Conservation (phyloP, 1,140 invertebrate genomes). For the Brachionus plicatilis region DNA sequence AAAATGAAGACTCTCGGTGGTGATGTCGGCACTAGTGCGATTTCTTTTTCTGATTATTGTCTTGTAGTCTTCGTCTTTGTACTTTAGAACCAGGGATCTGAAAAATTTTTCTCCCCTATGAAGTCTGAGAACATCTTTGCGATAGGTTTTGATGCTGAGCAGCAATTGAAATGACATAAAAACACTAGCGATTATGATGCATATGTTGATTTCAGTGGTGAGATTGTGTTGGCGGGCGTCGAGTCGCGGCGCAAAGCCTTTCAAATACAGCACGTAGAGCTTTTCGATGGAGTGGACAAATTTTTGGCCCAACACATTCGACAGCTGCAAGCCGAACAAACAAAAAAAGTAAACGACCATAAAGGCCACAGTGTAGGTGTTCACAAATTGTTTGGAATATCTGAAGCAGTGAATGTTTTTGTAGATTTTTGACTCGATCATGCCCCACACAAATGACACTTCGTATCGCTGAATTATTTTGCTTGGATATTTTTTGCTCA, state of each 20-base stretch:
- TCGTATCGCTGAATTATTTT: not conserved
- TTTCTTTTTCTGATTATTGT: not conserved
- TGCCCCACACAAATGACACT: not conserved
- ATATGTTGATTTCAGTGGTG: not conserved
- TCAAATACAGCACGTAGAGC: not conserved
- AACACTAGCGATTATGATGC: not conserved
- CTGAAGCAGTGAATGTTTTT: conserved; percentile 9
- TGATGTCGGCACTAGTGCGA: not conserved
- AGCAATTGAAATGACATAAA: not conserved
- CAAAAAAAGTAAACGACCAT: conserved; percentile 36
- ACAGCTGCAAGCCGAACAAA: not conserved
- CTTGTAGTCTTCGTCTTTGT: conserved; percentile 18
- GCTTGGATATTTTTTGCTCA: not conserved
- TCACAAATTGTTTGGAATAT: conserved; percentile 37
- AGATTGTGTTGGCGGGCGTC: not conserved
- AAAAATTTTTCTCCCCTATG: conserved; percentile 40
- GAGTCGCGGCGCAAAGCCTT: not conserved
- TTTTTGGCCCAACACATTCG: not conserved
- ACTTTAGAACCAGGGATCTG: not conserved
- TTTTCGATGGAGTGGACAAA: not conserved
- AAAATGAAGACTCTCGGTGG: conserved; percentile 24
- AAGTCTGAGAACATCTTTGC: not conserved
- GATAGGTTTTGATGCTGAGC: not conserved
- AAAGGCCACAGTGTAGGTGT: conserved; percentile 36
- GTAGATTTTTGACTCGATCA: not conserved